Percentiles rank a stretch among this genome's conserved stretches.
Evolutionary conservation across 2,888 invertebrate species (phyloP).

Genomic region (Gryllus longicercus): DNA sequence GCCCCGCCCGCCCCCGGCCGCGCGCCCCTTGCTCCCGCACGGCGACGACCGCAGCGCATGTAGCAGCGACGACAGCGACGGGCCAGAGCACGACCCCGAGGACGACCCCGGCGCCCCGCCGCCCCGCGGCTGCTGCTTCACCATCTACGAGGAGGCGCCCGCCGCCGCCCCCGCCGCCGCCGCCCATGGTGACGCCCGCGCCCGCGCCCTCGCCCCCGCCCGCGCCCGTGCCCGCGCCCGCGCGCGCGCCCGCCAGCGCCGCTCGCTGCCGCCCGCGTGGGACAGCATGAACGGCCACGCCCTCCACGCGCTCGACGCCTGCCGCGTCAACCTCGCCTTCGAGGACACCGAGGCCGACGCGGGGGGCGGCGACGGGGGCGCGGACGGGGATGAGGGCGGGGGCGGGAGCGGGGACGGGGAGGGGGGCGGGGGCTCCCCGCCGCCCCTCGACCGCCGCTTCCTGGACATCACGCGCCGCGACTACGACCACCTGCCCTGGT

Average conservation of each 20-base stretch:
- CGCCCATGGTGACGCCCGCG: neutral
- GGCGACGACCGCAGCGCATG: neutral
- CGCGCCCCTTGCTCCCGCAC: neutral
- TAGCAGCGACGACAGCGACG: neutral
- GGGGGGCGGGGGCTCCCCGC: neutral
- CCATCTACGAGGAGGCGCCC: no score
- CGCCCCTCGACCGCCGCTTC: neutral
- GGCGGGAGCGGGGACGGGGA: no score
- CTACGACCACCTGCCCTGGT: conserved; percentile 27
- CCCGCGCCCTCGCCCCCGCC: neutral
- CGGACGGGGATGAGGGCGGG: neutral
- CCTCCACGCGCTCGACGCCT: neutral
- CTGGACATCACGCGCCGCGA: conserved; percentile 26
- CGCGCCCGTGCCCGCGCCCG: neutral
- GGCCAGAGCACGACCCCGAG: neutral
- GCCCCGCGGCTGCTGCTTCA: no score
- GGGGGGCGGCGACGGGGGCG: neutral
- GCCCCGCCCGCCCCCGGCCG: no score
- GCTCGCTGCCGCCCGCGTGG: neutral
- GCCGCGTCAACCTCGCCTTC: conserved; percentile 29
- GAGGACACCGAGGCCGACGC: conserved; percentile 27
- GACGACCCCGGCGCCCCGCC: no score
- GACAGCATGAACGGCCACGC: neutral
- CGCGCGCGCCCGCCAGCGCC: neutral
- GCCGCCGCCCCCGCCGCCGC: no score